Evolutionary conservation across 2,888 invertebrate species (phyloP).

Genomic region (Flabesymbios commensalis): DNA sequence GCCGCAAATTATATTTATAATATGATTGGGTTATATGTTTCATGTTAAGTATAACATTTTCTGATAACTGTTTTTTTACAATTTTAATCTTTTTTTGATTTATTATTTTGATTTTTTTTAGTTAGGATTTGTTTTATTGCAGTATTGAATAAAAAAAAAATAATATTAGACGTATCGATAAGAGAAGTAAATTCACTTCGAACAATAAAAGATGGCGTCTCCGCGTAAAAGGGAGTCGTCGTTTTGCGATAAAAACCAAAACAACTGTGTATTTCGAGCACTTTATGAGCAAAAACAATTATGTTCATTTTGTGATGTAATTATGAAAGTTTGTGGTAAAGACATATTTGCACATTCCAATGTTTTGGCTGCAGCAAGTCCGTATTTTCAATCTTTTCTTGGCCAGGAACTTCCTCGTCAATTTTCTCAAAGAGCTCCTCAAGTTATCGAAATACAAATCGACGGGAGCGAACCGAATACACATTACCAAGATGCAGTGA

Average conservation of each 20-base stretch:
- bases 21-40: no score
- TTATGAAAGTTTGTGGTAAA: conserved; percentile 50
- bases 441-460: conserved; percentile 57
- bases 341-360: conserved; percentile 56
- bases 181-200: no score
- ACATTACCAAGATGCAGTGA: conserved; percentile 47
- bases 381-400: conserved; percentile 52
- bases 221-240: conserved; percentile 27
- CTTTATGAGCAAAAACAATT: conserved; percentile 40
- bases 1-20: no score
- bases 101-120: no score
- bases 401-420: conserved; percentile 51
- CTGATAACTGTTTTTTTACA: no score
- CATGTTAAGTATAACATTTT: no score
- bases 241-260: conserved; percentile 26
- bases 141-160: no score
- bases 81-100: no score
- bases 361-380: conserved; percentile 55
- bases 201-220: conserved; percentile 2
- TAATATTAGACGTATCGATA: no score
- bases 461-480: conserved; percentile 61
- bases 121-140: no score
- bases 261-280: conserved; percentile 10
- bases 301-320: conserved; percentile 54
- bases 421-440: conserved; percentile 54